Evolutionary conservation across 1,140 invertebrate genomes (phyloP).

Genomic region (Carposina sasakii): DNA sequence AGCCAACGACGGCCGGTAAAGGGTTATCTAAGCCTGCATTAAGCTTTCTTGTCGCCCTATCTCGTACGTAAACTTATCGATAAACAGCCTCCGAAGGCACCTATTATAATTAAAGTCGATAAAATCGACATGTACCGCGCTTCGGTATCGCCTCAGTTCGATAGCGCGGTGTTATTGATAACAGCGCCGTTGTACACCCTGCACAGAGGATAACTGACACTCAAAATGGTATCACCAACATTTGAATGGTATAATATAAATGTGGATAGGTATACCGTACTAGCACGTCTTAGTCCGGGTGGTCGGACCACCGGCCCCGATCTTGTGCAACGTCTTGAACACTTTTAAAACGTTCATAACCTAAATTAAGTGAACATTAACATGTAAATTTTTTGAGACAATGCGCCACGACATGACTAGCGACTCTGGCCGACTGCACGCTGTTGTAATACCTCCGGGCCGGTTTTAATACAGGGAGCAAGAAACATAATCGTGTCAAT

Average conservation of each 20-base stretch:
- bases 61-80: constrained; percentile 39
- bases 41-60: constrained; percentile 41
- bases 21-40: constrained; percentile 29
- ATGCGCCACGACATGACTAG: constrained; percentile 8
- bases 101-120: constrained; percentile 60
- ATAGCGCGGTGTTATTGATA: constrained; percentile 40
- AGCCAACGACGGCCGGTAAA: too few relatives aligned
- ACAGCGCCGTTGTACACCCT: too few relatives aligned
- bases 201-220: too few relatives aligned
- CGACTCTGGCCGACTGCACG: too few relatives aligned
- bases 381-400: constrained; percentile 28
- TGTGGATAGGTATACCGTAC: too few relatives aligned
- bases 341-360: constrained; percentile 24
- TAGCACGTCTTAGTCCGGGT: too few relatives aligned
- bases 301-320: constrained; percentile 48
- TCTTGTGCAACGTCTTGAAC: constrained; percentile 30
- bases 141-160: constrained; percentile 37
- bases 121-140: constrained; percentile 46
- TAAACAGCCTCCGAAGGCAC: constrained; percentile 27
- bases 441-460: too few relatives aligned
- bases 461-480: too few relatives aligned
- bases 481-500: too few relatives aligned
- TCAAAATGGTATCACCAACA: too few relatives aligned
- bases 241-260: too few relatives aligned
- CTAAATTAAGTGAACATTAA: constrained; percentile 42